Evolutionary conservation across 2,888 invertebrate species (phyloP).

Genomic region (Dasysyrphus albostriatus): DNA sequence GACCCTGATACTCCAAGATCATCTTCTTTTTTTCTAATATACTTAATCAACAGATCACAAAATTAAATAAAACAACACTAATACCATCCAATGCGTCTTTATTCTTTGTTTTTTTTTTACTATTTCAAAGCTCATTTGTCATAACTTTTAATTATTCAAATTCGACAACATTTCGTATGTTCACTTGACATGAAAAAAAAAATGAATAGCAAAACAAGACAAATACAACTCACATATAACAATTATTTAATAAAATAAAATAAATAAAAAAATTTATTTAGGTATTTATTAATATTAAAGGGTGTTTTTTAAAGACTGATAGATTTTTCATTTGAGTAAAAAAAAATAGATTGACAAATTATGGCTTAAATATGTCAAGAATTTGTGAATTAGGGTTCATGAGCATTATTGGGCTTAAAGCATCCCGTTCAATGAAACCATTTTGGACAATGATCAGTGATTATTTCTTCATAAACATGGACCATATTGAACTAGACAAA

Average conservation of each 20-base stretch:
- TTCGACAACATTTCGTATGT: conserved; percentile 14
- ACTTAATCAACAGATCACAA: conserved; percentile 9
- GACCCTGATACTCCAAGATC: conserved; percentile 16
- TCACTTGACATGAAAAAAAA: conserved; percentile 5
- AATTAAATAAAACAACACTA: background rate
- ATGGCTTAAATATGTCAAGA: too few relatives aligned
- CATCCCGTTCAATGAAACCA: too few relatives aligned
- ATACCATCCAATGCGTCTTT: background rate
- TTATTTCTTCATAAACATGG: too few relatives aligned
- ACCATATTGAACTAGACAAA: too few relatives aligned
- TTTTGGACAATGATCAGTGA: too few relatives aligned
- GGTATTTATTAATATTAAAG: background rate
- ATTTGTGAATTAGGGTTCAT: too few relatives aligned
- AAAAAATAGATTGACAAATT: too few relatives aligned
- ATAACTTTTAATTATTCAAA: conserved; percentile 31
- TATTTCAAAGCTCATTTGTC: conserved; percentile 28
- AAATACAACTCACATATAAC: background rate
- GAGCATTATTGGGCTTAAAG: too few relatives aligned
- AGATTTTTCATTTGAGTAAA: too few relatives aligned
- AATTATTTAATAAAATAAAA: background rate
- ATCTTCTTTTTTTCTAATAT: conserved; percentile 3
- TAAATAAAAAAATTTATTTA: background rate
- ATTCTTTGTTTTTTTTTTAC: background rate
- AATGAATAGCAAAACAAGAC: background rate
- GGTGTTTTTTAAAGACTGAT: too few relatives aligned